A percentile compares a stretch with the other conserved stretches of the same genome.
Conservation (phyloP, 2,113 vertebrate genomes). For the Polypterus bichir region DNA sequence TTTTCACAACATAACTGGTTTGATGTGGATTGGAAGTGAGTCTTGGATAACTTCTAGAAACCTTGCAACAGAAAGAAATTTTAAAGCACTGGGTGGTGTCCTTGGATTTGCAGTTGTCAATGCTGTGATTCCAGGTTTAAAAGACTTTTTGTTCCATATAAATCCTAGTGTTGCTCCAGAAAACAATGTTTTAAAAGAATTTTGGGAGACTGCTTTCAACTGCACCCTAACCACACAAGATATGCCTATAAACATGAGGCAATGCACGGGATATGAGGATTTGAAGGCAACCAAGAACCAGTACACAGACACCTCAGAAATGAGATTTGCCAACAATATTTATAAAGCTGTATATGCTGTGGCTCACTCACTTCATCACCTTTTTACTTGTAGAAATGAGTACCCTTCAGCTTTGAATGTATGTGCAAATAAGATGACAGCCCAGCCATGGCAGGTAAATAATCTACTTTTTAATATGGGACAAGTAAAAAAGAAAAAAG, state of each 20-base stretch:
- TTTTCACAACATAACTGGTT: slow-evolving; percentile 40
- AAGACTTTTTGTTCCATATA: slow-evolving; percentile 37
- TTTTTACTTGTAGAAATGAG: slow-evolving; percentile 27
- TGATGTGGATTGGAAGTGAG: slow-evolving; percentile 48
- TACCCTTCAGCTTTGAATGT: not conserved
- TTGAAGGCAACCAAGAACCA: slow-evolving; percentile 27
- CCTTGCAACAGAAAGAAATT: slow-evolving; percentile 38
- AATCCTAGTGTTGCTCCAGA: slow-evolving; percentile 21
- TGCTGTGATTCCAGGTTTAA: slow-evolving; percentile 36
- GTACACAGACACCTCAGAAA: slow-evolving; percentile 36
- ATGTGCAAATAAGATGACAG: slow-evolving; percentile 28
- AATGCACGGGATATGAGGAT: slow-evolving; percentile 29
- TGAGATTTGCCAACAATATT: slow-evolving; percentile 41
- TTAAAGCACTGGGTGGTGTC: slow-evolving; percentile 35
- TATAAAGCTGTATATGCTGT: slow-evolving; percentile 49
- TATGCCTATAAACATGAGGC: not conserved
- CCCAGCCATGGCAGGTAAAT: slow-evolving; percentile 38
- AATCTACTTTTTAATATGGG: not conserved
- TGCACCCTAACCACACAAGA: not conserved
- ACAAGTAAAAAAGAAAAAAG: not conserved
- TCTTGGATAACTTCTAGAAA: slow-evolving; percentile 47
- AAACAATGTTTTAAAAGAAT: slow-evolving; percentile 3
- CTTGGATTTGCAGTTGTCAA: slow-evolving; percentile 46
- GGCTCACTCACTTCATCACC: slow-evolving; percentile 39
- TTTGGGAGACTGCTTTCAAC: slow-evolving; percentile 7